phyloP scores from a whole-genome alignment of 2,888 invertebrate genomes.

The Stenoptilia bipunctidactyla region DNA sequence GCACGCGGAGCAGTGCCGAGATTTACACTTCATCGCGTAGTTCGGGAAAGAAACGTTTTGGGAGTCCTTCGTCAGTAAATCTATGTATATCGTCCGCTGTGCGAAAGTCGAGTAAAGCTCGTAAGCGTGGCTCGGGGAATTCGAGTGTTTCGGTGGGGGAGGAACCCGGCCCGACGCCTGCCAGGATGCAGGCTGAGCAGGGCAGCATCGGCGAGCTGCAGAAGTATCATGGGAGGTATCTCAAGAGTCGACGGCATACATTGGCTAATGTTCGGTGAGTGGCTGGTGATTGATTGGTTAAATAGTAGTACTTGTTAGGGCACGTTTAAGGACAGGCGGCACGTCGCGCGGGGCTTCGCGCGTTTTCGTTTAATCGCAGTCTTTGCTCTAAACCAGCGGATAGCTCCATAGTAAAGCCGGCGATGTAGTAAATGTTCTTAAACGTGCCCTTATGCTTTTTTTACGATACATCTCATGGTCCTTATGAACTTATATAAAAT shows the following conservation, averaged over 20 bases:
- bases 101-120: slow-evolving; percentile 62
- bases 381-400: too few relatives aligned
- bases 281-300: neutral
- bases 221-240: slow-evolving; percentile 88
- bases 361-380: too few relatives aligned
- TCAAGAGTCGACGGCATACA: slow-evolving; percentile 89
- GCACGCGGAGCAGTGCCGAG: slow-evolving; percentile 62
- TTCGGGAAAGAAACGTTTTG: slow-evolving; percentile 65
- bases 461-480: too few relatives aligned
- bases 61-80: slow-evolving; percentile 72
- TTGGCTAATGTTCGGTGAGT: slow-evolving; percentile 94
- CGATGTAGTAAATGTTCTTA: too few relatives aligned
- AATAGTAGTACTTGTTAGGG: too few relatives aligned
- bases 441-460: too few relatives aligned
- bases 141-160: slow-evolving; percentile 25
- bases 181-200: slow-evolving; percentile 92
- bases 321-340: too few relatives aligned
- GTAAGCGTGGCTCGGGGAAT: slow-evolving; percentile 58
- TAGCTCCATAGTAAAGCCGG: too few relatives aligned
- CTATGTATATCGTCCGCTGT: slow-evolving; percentile 70
- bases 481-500: too few relatives aligned
- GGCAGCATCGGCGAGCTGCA: slow-evolving; percentile 92
- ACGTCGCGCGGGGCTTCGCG: too few relatives aligned
- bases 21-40: slow-evolving; percentile 60
- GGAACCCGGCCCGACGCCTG: slow-evolving; percentile 33